These are phyloP conservation scores for Melanostigma gelatinosum DNA, from an alignment of 2,113 vertebrate genomes.

Conservation along the genomic window DNA sequence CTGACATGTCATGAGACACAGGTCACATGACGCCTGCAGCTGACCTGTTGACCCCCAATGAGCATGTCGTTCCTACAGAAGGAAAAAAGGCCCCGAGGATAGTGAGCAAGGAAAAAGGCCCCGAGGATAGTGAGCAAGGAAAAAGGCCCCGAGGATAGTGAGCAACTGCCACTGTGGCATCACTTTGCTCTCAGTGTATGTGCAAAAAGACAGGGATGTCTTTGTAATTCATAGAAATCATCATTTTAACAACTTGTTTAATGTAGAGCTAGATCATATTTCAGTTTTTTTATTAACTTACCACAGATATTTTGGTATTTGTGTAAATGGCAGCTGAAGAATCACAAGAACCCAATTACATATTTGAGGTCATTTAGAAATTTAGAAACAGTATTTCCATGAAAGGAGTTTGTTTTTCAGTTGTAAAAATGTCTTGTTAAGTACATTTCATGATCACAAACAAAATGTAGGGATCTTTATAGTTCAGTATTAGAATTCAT, in stretches of 20 bases:
- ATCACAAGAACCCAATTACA: not conserved
- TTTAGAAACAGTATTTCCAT: not conserved
- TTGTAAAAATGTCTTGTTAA: not conserved
- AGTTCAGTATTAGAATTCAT: not conserved
- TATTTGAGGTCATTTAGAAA: not conserved
- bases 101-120: constrained; percentile 29
- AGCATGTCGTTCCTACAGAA: constrained; percentile 50
- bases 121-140: constrained; percentile 10
- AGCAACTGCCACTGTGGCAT: constrained; percentile 20
- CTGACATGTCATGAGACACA: constrained; percentile 50
- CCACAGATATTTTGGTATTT: not conserved
- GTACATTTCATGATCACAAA: not conserved
- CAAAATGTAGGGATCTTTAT: not conserved
- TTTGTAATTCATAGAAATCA: not conserved
- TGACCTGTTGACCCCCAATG: constrained; percentile 57
- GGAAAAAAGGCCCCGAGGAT: constrained; percentile 19
- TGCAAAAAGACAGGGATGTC: not conserved
- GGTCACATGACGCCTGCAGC: constrained; percentile 59
- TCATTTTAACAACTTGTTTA: not conserved
- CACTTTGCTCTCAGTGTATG: not conserved
- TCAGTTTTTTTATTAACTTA: not conserved
- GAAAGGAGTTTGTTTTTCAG: not conserved
- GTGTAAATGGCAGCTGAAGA: not conserved
- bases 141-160: constrained; percentile 37
- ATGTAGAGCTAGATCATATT: not conserved